A percentile compares a stretch with the other conserved stretches of the same genome.
These are phyloP conservation scores for Stenodema calcarata DNA, from an alignment of 2,888 invertebrate genomes.

Conservation along the genomic window DNA sequence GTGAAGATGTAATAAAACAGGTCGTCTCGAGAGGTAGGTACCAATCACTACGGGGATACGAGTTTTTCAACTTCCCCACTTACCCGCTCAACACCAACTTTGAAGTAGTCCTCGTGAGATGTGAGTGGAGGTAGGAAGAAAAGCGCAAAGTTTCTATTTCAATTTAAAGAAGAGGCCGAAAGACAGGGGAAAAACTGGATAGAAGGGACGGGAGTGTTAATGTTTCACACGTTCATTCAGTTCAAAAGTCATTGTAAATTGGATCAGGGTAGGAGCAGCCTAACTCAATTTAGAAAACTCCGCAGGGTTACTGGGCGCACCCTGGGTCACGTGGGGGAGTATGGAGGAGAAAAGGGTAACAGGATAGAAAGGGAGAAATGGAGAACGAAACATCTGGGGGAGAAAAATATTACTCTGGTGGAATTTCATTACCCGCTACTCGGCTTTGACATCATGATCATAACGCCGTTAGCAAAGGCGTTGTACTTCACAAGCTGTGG, in stretches of 20 bases:
- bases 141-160: constrained; percentile 37
- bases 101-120: not conserved
- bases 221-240: constrained; percentile 41
- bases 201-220: constrained; percentile 3
- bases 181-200: not conserved
- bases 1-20: not conserved
- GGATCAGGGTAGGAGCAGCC: constrained; percentile 21
- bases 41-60: not conserved
- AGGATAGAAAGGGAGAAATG: constrained; percentile 1
- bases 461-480: not conserved
- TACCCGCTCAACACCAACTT: not conserved
- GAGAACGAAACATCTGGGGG: not conserved
- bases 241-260: constrained; percentile 40
- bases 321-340: not conserved
- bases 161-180: not conserved
- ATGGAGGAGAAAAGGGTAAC: not conserved
- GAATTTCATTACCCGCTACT: not conserved
- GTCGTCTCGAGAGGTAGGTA: not conserved
- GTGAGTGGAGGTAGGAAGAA: not conserved
- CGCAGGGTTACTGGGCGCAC: not conserved
- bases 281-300: constrained; percentile 4
- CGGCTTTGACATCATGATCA: constrained; percentile 12
- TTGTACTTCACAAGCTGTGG: not conserved
- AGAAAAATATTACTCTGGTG: not conserved
- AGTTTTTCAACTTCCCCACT: constrained; percentile 11